These are phyloP conservation scores for Eudasyphora cyanicolor DNA, from an alignment of 2,888 invertebrate species.

Conservation along the genomic window DNA sequence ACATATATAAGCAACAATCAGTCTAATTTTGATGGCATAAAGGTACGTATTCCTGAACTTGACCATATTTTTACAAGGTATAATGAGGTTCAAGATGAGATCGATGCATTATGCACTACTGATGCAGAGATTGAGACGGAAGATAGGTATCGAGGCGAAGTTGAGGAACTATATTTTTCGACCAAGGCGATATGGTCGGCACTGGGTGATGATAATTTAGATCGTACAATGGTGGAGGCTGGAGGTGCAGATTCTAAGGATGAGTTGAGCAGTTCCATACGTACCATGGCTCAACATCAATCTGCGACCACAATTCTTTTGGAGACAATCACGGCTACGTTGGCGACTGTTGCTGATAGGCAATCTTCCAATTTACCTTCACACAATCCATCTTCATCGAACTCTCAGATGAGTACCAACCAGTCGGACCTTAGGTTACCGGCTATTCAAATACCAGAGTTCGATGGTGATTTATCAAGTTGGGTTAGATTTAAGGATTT, in stretches of 20 bases:
- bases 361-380: neutral
- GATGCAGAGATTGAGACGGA: neutral
- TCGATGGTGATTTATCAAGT: slow-evolving; percentile 22
- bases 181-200: neutral
- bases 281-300: neutral
- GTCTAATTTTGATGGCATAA: neutral
- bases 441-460: slow-evolving; percentile 42
- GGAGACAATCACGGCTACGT: neutral
- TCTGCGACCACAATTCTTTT: neutral
- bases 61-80: neutral
- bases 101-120: neutral
- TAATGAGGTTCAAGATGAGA: neutral
- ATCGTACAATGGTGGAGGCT: neutral
- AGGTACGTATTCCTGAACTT: neutral
- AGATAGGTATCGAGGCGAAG: neutral
- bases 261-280: neutral
- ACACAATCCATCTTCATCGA: neutral
- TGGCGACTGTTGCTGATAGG: slow-evolving; percentile 16
- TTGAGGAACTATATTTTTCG: neutral
- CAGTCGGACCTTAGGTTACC: too few relatives aligned
- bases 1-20: neutral
- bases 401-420: too few relatives aligned
- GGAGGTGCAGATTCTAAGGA: neutral
- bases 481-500: slow-evolving; percentile 45
- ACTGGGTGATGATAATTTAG: neutral